Evolutionary conservation across 2,888 invertebrate genomes (phyloP).

Genomic region (Vanessa cardui): DNA sequence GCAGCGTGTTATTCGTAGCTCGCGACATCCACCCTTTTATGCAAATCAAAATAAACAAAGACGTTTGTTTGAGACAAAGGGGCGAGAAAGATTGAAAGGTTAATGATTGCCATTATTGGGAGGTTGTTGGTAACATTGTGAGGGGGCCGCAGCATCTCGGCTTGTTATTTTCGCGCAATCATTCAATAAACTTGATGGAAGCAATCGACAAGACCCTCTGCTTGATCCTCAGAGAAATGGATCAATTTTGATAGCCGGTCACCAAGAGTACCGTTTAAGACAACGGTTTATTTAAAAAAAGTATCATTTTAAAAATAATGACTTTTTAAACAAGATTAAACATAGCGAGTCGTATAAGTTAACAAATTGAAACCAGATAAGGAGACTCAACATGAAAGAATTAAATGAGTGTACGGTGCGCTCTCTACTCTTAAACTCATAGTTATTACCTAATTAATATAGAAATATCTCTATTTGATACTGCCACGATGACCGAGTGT

Average conservation of each 20-base stretch:
- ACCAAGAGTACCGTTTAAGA: constrained; percentile 18
- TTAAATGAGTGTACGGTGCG: background rate
- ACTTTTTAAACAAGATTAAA: background rate
- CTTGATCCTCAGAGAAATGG: constrained; percentile 73
- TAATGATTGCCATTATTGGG: constrained; percentile 66
- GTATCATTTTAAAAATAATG: background rate
- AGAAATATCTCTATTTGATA: constrained; percentile 30
- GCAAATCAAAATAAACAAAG: constrained; percentile 35
- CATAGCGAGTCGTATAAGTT: background rate
- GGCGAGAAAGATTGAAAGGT: constrained; percentile 59
- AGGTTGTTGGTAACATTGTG: constrained; percentile 58
- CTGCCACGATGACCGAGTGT: constrained; percentile 41
- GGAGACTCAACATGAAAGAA: background rate
- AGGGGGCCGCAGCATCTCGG: constrained; percentile 70
- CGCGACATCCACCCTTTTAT: constrained; percentile 38
- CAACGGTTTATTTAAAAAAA: constrained; percentile 7
- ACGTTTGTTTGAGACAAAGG: constrained; percentile 40
- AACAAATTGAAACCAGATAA: background rate
- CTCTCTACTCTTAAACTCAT: background rate
- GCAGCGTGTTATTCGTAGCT: constrained; percentile 19
- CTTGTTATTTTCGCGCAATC: constrained; percentile 79
- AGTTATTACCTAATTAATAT: constrained; percentile 11
- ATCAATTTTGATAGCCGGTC: constrained; percentile 53
- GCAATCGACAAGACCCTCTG: constrained; percentile 79
- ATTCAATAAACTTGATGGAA: constrained; percentile 79